Evolutionary conservation across 2,888 invertebrate genomes (phyloP).

Genomic region (Scotopteryx bipunctaria): DNA sequence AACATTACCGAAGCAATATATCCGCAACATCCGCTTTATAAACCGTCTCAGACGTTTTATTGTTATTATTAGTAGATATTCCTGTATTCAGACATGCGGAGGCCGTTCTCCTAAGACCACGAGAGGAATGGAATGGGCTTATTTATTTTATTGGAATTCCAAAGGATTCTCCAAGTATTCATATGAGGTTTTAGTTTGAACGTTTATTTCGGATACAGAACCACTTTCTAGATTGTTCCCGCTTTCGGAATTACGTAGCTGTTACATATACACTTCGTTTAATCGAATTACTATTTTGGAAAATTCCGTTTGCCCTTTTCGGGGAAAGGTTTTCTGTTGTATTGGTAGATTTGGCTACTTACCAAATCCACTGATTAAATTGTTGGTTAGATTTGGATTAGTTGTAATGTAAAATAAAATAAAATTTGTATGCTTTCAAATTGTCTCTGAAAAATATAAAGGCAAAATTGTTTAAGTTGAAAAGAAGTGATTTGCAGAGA

Average conservation of each 20-base stretch:
- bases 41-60: conserved; percentile 32
- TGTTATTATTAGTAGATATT: conserved; percentile 38
- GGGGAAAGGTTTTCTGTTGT: background rate
- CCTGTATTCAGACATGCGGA: conserved; percentile 43
- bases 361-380: too few species aligned
- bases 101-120: conserved; percentile 40
- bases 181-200: conserved; percentile 31
- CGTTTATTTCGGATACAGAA: conserved; percentile 10
- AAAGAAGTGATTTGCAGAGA: too few species aligned
- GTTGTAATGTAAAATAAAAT: too few species aligned
- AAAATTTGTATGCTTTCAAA: too few species aligned
- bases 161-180: conserved; percentile 33
- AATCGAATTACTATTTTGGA: conserved; percentile 10
- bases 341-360: background rate
- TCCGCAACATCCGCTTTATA: conserved; percentile 13
- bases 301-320: conserved; percentile 1
- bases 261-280: background rate
- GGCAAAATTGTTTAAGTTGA: too few species aligned
- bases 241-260: conserved; percentile 12
- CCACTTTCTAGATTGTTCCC: conserved; percentile 23
- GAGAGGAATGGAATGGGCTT: conserved; percentile 40
- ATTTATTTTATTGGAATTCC: conserved; percentile 53
- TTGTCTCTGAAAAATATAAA: too few species aligned
- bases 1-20: conserved; percentile 28
- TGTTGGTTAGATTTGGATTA: too few species aligned